Conservation (phyloP, 2,113 vertebrate genomes). For the Paramormyrops kingsleyae region DNA sequence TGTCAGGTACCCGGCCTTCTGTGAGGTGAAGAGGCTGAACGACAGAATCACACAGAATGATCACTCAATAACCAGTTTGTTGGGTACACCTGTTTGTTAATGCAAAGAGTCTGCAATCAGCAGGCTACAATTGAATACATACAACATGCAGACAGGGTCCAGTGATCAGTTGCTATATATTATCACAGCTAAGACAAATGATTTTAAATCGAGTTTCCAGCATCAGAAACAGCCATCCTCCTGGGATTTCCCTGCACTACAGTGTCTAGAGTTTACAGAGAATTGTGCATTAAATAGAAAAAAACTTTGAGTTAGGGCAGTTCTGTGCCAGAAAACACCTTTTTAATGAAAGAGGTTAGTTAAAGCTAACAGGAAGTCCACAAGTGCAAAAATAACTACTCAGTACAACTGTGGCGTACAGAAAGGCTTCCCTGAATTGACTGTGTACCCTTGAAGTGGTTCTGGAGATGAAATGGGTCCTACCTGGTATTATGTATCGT, state of each 20-base stretch:
- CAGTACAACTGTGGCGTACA: not conserved
- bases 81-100: not conserved
- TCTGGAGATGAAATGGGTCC: not conserved
- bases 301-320: not conserved
- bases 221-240: not conserved
- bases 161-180: not conserved
- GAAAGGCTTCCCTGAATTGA: not conserved
- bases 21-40: not conserved
- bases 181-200: not conserved
- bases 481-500: not conserved
- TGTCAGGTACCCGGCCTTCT: not conserved
- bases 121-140: not conserved
- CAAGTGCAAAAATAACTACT: not conserved
- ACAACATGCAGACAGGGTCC: not conserved
- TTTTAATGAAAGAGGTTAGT: not conserved
- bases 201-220: not conserved
- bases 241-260: not conserved
- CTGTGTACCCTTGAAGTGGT: not conserved
- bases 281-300: not conserved
- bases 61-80: not conserved
- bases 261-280: not conserved
- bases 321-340: not conserved
- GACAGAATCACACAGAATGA: not conserved
- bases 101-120: not conserved
- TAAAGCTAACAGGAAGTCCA: not conserved